Base-by-base conservation (phyloP, 2,113 vertebrate species). In the Ageneiosus marmoratus region DNA sequence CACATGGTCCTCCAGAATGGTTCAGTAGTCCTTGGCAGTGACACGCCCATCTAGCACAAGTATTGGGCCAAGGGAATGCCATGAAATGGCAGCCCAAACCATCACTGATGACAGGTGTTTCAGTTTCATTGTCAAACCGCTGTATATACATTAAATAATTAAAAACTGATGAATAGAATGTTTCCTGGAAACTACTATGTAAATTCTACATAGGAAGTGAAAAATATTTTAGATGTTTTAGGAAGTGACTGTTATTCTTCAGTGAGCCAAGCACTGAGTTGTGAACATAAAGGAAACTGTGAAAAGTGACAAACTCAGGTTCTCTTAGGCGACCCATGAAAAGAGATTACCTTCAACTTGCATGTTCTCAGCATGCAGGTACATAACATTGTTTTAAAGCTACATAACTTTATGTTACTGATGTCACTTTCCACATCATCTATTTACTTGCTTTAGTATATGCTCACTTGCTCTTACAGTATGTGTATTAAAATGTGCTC, bases 401-500 rank as follows among this genome's bases (percentile, higher is more conserved):
- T 22, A 32, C 46, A 77, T 77, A 63, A n/a, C 34, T 70, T 16
- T 69, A 3, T 58, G 10, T 79, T 84, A 62, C 55, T 77, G 32
- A 51, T 80, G 56, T 78, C 51, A 27, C 67, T 82, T 84, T 88
- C 60, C 37, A 81, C 84, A 82, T 76, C 41, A 56, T 72, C 56
- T 85, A n/a, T 58, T 12, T 16, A 27, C 85, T 74, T 27, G 29
- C 48, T 50, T 32, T 62, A 74, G 29, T 73, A 60, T 67, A n/a
- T 50, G 80, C 48, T 62, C 50, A 29, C 27, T 37, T 46, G 3
- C 16, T 60, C 29, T 44, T 51, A 41, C 37, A 41, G 29, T 46
- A n/a, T n/a, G 48, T 76, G 46, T 60, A 65, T 75, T 79, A 85
- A 81, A 77, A 79, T 44, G 79, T 63, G 55, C 55, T 84, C 50